Evolutionary conservation across 1,140 invertebrate species (phyloP), one percentile per base, ranked within the genome.

Genomic region (Plutomurus gul): DNA sequence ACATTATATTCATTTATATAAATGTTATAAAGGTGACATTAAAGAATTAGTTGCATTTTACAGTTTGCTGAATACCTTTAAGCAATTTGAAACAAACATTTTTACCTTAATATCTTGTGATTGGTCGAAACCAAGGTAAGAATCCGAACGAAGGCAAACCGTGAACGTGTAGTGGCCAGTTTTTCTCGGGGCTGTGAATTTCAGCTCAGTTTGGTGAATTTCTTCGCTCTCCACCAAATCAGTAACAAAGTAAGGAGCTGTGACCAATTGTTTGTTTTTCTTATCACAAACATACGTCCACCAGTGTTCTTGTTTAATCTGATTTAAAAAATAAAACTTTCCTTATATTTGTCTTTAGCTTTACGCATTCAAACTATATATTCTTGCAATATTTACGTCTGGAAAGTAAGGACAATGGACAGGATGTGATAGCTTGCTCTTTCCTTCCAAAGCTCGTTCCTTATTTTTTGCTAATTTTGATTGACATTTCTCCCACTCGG

Each of bases 221-320:
- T 98, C 92, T 87, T 95, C 93, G 76, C 89, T 87, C 83, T 92
- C 90, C 27, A 93, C 90, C 43, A 96, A 88, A 85, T 92, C 92
- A 27, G 94, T 96, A n/a, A 99, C 91, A 83, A 97, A 92, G 85
- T 94, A 93, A 46, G 97, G 96, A 70, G 94, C 92, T 43, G 97
- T 97, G 22, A 98, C 90, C 60, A 99, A 87, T 60, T 93, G 93
- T 81, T 92, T 91, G 78, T 92, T 94, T 87, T 99, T 99, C 77
- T 94, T 91, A 88, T 99, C 97, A 86, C 94, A 94, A 77, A 99
- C 92, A 87, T 99, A 99, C 25, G 97, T 93, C 96, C 97, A 99
- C 98, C 98, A 99, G 86, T 95, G 98, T 87, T 99, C 98, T 86
- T 98, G 97, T 87, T 99, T 99, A 83, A 96, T 95, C 89, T 92